phyloP scores from a whole-genome alignment of 2,888 invertebrate species.

The Xylota segnis region DNA sequence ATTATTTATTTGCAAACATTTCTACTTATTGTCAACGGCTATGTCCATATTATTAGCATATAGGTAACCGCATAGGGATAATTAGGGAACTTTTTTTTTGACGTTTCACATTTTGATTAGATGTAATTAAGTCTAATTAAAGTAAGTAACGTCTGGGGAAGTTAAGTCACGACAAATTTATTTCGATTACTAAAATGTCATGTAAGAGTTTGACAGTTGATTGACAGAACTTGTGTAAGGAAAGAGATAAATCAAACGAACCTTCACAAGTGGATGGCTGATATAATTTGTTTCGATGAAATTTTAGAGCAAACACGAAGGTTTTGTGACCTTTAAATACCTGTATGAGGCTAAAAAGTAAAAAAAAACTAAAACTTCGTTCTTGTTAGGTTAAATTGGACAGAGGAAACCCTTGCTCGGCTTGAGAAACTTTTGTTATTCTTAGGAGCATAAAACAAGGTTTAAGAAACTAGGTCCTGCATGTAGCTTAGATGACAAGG shows the following conservation, averaged over 20 bases:
- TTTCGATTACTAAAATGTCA: not conserved
- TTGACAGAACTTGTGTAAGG: not conserved
- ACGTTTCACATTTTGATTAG: slow-evolving; percentile 22
- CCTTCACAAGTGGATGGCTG: not conserved
- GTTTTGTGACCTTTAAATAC: no score
- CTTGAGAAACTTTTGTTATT: no score
- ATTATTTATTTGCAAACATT: slow-evolving; percentile 14
- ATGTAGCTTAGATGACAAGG: no score
- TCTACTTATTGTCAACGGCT: slow-evolving; percentile 27
- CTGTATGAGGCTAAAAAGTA: no score
- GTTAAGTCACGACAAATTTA: slow-evolving; percentile 13
- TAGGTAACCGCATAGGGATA: not conserved
- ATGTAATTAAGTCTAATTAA: slow-evolving; percentile 47
- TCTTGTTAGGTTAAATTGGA: no score
- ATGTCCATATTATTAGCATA: not conserved
- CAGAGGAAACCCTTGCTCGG: no score
- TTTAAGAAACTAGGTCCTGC: no score
- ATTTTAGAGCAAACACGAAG: no score
- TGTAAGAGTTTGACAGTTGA: not conserved
- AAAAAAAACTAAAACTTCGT: no score
- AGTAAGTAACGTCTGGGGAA: not conserved
- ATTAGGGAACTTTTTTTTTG: not conserved
- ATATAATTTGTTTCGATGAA: not conserved
- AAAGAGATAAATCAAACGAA: not conserved
- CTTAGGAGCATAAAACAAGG: no score